Percentiles rank a stretch among this genome's conserved stretches.
These are phyloP conservation scores for Lithobates sylvaticus DNA, from an alignment of 2,797 vertebrate species.

Conservation along the genomic window DNA sequence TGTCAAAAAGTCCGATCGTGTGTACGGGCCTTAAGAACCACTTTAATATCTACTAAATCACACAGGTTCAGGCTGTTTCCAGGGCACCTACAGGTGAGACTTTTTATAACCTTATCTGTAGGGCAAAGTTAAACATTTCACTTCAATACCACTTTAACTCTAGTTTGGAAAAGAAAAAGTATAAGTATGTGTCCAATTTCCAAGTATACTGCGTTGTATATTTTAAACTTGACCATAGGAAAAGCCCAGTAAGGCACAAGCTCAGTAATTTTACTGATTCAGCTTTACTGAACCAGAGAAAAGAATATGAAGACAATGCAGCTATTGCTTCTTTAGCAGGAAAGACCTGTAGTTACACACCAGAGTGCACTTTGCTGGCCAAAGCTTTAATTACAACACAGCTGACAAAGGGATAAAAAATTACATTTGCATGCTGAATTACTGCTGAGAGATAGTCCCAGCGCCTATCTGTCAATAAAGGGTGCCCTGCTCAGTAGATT, in stretches of 20 bases:
- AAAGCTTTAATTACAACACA: constrained; percentile 14
- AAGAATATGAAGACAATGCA: not conserved
- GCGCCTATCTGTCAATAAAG: not conserved
- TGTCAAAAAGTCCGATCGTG: no score
- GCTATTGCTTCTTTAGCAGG: not conserved
- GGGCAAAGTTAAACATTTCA: no score
- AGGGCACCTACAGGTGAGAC: no score
- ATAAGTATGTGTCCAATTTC: not conserved
- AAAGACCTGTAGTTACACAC: constrained; percentile 5
- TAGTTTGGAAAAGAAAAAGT: not conserved
- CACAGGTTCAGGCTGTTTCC: no score
- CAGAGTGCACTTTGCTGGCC: not conserved
- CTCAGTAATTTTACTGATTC: not conserved
- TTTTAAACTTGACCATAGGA: not conserved
- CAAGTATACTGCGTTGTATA: not conserved
- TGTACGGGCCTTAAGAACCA: no score
- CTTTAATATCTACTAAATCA: no score
- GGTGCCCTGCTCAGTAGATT: not conserved
- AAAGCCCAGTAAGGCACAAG: not conserved
- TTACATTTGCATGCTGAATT: constrained; percentile 8
- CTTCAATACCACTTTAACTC: not conserved
- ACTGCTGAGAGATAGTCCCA: not conserved
- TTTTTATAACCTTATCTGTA: no score
- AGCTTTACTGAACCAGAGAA: not conserved
- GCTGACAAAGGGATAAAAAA: not conserved